Evolutionary conservation across 2,888 invertebrate species (phyloP).

Genomic region (Cephonodes hylas): DNA sequence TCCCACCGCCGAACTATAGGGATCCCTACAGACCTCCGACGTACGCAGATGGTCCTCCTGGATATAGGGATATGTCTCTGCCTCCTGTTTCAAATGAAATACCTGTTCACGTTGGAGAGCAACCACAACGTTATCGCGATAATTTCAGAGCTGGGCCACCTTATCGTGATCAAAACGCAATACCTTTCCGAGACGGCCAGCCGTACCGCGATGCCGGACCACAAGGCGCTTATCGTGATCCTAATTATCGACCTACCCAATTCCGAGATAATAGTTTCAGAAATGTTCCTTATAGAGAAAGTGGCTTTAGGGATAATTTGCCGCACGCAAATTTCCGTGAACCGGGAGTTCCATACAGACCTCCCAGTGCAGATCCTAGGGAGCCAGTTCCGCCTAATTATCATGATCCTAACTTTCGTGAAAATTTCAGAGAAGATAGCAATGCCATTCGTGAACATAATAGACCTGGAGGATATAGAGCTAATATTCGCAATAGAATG

Average conservation of each 20-base stretch:
- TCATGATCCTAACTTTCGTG: constrained; percentile 66
- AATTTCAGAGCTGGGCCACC: constrained; percentile 61
- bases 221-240: constrained; percentile 54
- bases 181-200: constrained; percentile 59
- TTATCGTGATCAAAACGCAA: constrained; percentile 64
- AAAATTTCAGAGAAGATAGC: constrained; percentile 62
- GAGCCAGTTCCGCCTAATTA: constrained; percentile 55
- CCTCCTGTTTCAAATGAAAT: constrained; percentile 57
- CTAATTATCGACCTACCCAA: constrained; percentile 57
- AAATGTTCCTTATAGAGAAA: constrained; percentile 63
- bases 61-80: constrained; percentile 57
- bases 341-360: constrained; percentile 54
- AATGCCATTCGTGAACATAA: constrained; percentile 51
- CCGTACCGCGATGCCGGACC: constrained; percentile 56
- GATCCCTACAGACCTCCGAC: constrained; percentile 63
- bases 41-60: constrained; percentile 55
- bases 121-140: constrained; percentile 59
- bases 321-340: constrained; percentile 64
- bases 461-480: constrained; percentile 57
- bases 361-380: constrained; percentile 64
- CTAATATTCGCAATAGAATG: constrained; percentile 53
- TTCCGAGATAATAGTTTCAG: constrained; percentile 64
- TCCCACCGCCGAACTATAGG: constrained; percentile 61
- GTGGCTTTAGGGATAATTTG: constrained; percentile 60
- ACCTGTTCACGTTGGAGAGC: constrained; percentile 67